Percentiles rank a stretch among this genome's conserved stretches.
Conservation (phyloP, 2,797 vertebrate species). For the Lepilemur septentrionalis region DNA sequence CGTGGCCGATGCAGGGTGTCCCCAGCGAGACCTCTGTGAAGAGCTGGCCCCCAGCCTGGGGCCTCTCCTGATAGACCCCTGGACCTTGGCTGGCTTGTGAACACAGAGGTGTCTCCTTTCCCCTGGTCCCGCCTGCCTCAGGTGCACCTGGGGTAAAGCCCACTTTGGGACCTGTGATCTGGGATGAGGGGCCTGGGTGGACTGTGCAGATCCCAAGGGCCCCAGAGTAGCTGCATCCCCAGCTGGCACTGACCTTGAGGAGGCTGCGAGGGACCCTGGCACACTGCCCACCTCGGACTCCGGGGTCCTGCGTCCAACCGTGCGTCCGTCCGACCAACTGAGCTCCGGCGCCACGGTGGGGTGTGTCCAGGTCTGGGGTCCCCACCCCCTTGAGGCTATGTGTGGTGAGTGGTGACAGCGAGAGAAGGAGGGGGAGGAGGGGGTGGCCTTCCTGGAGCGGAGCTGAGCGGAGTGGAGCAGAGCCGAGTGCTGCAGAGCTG, state of each 20-base stretch:
- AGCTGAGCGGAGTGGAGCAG: constrained; percentile 52
- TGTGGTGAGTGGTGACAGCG: constrained; percentile 74
- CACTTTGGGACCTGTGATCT: background rate
- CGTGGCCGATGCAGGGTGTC: constrained; percentile 60
- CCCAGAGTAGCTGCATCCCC: background rate
- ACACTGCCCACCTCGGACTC: constrained; percentile 63
- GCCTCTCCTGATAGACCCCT: constrained; percentile 17
- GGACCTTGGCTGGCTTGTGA: background rate
- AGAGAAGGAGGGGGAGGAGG: constrained; percentile 54
- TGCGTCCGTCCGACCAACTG: constrained; percentile 52
- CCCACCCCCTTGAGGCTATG: constrained; percentile 69
- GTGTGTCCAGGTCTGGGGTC: constrained; percentile 72
- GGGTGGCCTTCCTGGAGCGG: constrained; percentile 67
- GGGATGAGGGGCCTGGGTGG: background rate
- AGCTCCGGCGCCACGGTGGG: constrained; percentile 56
- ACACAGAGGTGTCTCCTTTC: background rate
- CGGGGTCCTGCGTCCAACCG: constrained; percentile 55
- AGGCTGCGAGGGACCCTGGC: constrained; percentile 67
- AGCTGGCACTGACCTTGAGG: constrained; percentile 82
- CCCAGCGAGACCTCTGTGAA: constrained; percentile 20
- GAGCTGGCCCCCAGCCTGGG: background rate
- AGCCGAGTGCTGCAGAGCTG: constrained; percentile 67
- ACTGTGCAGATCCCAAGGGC: background rate
- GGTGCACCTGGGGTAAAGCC: background rate
- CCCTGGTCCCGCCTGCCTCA: background rate